Evolutionary conservation across 2,888 invertebrate genomes (phyloP), one percentile per base, ranked within the genome.

Genomic region (Andrena chrysosceles): DNA sequence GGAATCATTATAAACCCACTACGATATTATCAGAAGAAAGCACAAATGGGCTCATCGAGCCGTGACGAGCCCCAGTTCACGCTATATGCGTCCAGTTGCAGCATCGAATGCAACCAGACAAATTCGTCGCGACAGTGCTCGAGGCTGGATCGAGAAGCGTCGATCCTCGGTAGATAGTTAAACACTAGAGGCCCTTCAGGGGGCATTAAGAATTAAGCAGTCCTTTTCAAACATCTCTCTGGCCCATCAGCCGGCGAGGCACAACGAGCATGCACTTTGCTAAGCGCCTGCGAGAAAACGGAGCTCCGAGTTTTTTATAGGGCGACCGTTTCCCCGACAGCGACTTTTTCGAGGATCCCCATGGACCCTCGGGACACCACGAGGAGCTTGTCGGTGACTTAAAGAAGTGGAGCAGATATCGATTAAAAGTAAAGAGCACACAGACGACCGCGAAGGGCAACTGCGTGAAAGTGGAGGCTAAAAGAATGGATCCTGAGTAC

Each of bases 131-230:
- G 63, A 59, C 64, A 42, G 78, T 66, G 49, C 67, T 82, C 42
- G 71, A 70, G 56, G 70, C 56, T 67, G 33, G 48, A 64, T 77
- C 72, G 64, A 7, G 33, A 68, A 64, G 77, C 60, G 77, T 83
- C 70, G 84, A 80, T 83, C 63, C 35, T 48, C 31, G 33, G 29
- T 35, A 54, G 77, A 71, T 77, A 71, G 83, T 78, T 64, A 71
- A 71, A 59, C 71, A 71, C 33, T 26, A 75, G 83, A 76, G 78
- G 68, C 62, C 84, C 84, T 84, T 75, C 72, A 48, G 49, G 72
- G 52, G 73, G 84, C 75, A 84, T 81, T 85, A 77, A 81, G 85
- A 85, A 85, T 85, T 85, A 85, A 81, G 77, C 69, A 81, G 81
- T 81, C 81, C 85, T 78, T 75, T 85, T 71, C 77, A 85, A 86